Conservation (phyloP, 1,140 invertebrate genomes). For the Bombus huntii region DNA sequence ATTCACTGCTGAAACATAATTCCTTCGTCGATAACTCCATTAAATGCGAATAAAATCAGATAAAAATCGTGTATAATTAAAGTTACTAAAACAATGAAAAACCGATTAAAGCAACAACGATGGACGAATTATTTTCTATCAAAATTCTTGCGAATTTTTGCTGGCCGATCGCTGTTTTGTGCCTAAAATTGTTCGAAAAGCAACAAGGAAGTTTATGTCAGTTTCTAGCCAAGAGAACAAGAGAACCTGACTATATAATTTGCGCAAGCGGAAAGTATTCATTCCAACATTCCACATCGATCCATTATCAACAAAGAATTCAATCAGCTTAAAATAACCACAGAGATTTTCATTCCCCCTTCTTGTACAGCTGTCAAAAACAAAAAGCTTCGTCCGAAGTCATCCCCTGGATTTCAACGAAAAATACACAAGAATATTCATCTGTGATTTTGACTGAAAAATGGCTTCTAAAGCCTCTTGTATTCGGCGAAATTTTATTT, state of each 20-base stretch:
- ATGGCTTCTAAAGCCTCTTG: background rate
- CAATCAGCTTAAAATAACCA: constrained; percentile 11
- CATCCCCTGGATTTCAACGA: background rate
- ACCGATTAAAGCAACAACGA: background rate
- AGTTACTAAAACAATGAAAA: background rate
- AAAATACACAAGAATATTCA: background rate
- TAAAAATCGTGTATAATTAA: background rate
- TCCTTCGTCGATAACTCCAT: background rate
- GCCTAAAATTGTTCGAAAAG: background rate
- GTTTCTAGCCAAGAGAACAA: background rate
- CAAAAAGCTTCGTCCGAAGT: background rate
- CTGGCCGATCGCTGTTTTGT: background rate
- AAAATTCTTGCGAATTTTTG: background rate
- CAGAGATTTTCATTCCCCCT: background rate
- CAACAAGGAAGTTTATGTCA: background rate
- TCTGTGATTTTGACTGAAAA: background rate
- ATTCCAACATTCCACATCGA: background rate
- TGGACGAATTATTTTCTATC: background rate
- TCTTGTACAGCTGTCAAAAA: background rate
- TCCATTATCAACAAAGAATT: constrained; percentile 15
- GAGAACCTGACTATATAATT: background rate
- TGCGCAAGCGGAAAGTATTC: background rate
- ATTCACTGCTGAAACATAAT: no score
- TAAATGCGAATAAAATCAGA: background rate
- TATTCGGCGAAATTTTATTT: background rate